Evolutionary conservation across 2,113 vertebrate genomes (phyloP).

Genomic region (Euleptes europaea): DNA sequence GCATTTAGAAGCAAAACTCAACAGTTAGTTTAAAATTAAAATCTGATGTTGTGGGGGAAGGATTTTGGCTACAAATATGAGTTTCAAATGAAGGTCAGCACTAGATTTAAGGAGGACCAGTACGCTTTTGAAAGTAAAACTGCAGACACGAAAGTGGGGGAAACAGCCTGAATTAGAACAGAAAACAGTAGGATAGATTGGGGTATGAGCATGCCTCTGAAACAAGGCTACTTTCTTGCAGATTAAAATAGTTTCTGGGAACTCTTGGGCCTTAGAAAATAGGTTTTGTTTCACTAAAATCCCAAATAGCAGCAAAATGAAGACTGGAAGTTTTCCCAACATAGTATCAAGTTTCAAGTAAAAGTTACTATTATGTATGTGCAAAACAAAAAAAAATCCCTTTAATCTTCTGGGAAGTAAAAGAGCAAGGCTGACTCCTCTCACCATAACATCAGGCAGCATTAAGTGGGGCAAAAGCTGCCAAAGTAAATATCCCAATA

Average conservation of each 20-base stretch:
- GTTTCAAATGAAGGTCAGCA: slow-evolving; percentile 39
- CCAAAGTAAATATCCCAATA: neutral
- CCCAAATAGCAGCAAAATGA: slow-evolving; percentile 56
- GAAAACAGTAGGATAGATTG: neutral
- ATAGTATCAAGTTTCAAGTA: slow-evolving; percentile 19
- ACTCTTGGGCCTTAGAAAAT: slow-evolving; percentile 31
- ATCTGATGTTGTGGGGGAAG: slow-evolving; percentile 58
- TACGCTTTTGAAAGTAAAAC: slow-evolving; percentile 49
- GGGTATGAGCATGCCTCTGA: accelerated
- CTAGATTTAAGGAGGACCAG: slow-evolving; percentile 52
- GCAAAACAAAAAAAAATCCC: neutral
- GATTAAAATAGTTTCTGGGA: neutral
- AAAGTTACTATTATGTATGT: neutral
- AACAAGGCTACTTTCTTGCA: neutral
- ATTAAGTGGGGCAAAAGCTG: neutral
- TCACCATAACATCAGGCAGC: neutral
- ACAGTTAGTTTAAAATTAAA: slow-evolving; percentile 62
- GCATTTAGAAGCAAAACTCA: slow-evolving; percentile 55
- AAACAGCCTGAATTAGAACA: slow-evolving; percentile 15
- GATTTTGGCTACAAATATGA: slow-evolving; percentile 39
- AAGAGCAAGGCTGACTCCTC: neutral
- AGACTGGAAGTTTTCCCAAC: slow-evolving; percentile 31
- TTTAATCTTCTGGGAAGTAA: neutral
- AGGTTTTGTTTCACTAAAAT: slow-evolving; percentile 67
- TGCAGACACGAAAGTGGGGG: slow-evolving; percentile 3